Percentiles rank a stretch among this genome's conserved stretches.
These are phyloP conservation scores for Hetaerina titia DNA, from an alignment of 2,888 invertebrate genomes.

Conservation along the genomic window DNA sequence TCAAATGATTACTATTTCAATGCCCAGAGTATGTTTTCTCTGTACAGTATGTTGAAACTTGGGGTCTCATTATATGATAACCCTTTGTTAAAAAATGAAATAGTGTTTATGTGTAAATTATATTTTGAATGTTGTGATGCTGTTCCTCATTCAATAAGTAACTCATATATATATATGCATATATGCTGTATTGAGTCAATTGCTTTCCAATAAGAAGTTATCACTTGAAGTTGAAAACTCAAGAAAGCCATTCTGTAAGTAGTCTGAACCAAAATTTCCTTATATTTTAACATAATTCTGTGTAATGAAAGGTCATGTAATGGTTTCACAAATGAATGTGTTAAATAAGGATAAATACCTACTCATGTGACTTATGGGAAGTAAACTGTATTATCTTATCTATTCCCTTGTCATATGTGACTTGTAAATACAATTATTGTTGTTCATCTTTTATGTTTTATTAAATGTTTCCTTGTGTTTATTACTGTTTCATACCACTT, in stretches of 20 bases:
- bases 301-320: constrained; percentile 64
- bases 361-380: constrained; percentile 49
- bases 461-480: neutral
- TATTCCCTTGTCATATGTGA: constrained; percentile 62
- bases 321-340: constrained; percentile 45
- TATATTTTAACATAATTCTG: constrained; percentile 63
- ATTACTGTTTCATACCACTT: neutral
- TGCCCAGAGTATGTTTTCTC: constrained; percentile 60
- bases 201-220: constrained; percentile 58
- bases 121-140: constrained; percentile 66
- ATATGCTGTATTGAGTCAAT: constrained; percentile 60
- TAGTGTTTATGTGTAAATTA: constrained; percentile 66
- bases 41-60: constrained; percentile 60
- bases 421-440: constrained; percentile 67
- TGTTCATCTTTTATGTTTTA: constrained; percentile 56
- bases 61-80: constrained; percentile 48
- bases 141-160: constrained; percentile 61
- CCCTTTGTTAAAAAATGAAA: constrained; percentile 56
- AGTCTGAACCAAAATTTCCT: constrained; percentile 55
- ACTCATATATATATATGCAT: constrained; percentile 46
- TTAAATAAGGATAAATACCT: constrained; percentile 41
- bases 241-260: constrained; percentile 36
- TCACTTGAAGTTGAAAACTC: constrained; percentile 42
- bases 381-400: constrained; percentile 60
- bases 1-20: constrained; percentile 48